Conservation (phyloP, 2,888 invertebrate species). For the Corythucha ciliata region DNA sequence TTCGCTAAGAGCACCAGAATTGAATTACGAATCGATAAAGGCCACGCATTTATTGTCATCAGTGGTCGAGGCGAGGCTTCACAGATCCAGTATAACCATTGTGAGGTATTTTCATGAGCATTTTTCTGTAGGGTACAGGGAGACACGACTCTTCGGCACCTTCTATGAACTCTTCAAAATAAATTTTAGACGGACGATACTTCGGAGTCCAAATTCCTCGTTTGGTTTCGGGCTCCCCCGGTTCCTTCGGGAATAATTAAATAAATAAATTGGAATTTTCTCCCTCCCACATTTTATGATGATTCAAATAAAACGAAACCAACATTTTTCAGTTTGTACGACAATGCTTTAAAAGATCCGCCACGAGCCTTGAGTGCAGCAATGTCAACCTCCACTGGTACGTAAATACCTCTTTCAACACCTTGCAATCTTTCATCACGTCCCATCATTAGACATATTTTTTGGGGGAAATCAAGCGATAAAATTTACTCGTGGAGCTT, state of each 20-base stretch:
- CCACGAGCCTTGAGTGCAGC: conserved; percentile 20
- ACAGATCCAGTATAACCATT: conserved; percentile 30
- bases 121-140: conserved; percentile 27
- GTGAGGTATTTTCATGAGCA: conserved; percentile 23
- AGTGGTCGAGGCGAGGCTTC: conserved; percentile 18
- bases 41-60: neutral
- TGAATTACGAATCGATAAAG: too few relatives aligned
- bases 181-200: conserved; percentile 28
- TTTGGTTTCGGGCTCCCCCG: conserved; percentile 19
- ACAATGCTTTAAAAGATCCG: conserved; percentile 23
- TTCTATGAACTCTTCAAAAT: conserved; percentile 27
- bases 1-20: too few relatives aligned
- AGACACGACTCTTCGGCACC: conserved; percentile 29
- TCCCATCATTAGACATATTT: neutral
- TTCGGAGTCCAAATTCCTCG: conserved; percentile 22
- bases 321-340: conserved; percentile 24
- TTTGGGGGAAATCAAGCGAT: neutral
- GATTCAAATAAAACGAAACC: too few relatives aligned
- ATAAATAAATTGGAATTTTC: neutral
- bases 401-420: conserved; percentile 21
- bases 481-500: conserved; percentile 24
- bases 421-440: conserved; percentile 23
- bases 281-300: too few relatives aligned
- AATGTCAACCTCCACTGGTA: conserved; percentile 20
- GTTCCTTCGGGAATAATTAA: conserved; percentile 12